Conservation (phyloP, 1,140 invertebrate genomes). For the Homalodisca vitripennis region DNA sequence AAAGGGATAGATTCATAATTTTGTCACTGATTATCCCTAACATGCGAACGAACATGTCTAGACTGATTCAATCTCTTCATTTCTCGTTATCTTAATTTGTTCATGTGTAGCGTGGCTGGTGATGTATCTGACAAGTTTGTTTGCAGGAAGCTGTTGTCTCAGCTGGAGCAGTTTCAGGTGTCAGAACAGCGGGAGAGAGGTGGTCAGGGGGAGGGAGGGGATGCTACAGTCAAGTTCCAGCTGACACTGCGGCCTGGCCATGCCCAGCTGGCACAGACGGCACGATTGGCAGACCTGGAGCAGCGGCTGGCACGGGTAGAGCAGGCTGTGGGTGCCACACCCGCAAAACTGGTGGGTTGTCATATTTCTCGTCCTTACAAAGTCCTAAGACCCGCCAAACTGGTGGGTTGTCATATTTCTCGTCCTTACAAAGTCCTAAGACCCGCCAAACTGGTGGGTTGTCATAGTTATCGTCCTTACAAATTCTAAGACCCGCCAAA, state of each 20-base stretch:
- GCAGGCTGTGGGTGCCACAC: conserved; percentile 64
- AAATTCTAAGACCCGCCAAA: conserved; percentile 59
- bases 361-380: too few species aligned
- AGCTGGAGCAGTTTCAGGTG: conserved; percentile 42
- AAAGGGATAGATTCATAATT: too few species aligned
- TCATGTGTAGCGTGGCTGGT: too few species aligned
- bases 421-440: too few species aligned
- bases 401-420: too few species aligned
- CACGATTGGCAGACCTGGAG: conserved; percentile 69
- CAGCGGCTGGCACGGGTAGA: conserved; percentile 73
- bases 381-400: conserved; percentile 58
- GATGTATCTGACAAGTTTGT: too few species aligned
- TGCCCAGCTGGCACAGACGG: conserved; percentile 66
- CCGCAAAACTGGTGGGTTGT: conserved; percentile 54
- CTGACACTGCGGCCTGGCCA: conserved; percentile 61
- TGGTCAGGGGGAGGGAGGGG: background rate
- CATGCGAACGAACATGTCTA: too few species aligned
- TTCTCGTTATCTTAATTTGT: too few species aligned
- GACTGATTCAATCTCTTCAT: too few species aligned
- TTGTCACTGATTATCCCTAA: too few species aligned
- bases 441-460: conserved; percentile 54
- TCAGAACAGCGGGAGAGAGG: conserved; percentile 25
- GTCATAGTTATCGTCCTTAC: too few species aligned
- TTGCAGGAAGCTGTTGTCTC: conserved; percentile 12
- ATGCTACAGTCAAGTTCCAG: conserved; percentile 43